These are phyloP conservation scores for Eudasyphora cyanicolor DNA, from an alignment of 2,888 invertebrate species.

Conservation along the genomic window DNA sequence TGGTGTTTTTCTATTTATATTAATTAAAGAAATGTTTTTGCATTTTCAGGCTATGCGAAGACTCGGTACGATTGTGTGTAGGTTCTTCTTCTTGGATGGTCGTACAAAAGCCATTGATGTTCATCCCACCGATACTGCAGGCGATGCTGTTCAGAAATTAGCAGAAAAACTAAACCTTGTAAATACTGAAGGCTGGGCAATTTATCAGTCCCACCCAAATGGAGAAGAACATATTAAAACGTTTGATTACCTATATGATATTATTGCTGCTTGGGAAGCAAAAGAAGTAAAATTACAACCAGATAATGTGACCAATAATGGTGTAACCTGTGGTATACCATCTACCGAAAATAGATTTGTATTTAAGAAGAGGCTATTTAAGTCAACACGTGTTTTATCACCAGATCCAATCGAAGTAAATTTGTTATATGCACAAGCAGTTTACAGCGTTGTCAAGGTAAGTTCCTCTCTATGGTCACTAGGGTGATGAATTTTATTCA, in stretches of 20 bases:
- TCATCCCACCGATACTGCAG: slow-evolving; percentile 95
- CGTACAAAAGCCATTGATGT: slow-evolving; percentile 97
- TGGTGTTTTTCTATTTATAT: no score
- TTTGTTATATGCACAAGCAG: slow-evolving; percentile 95
- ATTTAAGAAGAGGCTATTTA: slow-evolving; percentile 94
- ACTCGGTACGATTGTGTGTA: slow-evolving; percentile 94
- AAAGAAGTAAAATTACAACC: slow-evolving; percentile 83
- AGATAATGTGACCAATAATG: slow-evolving; percentile 81
- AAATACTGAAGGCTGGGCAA: slow-evolving; percentile 95
- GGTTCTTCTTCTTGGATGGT: slow-evolving; percentile 96
- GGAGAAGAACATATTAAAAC: slow-evolving; percentile 94
- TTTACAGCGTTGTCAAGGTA: slow-evolving; percentile 96
- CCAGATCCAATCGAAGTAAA: slow-evolving; percentile 98
- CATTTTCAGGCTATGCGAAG: slow-evolving; percentile 89
- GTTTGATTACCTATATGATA: slow-evolving; percentile 95
- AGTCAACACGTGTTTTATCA: slow-evolving; percentile 92
- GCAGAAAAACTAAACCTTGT: slow-evolving; percentile 93
- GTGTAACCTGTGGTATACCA: slow-evolving; percentile 85
- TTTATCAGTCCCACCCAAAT: slow-evolving; percentile 93
- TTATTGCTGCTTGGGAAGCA: slow-evolving; percentile 96
- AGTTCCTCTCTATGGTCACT: no score
- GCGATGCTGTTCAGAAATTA: slow-evolving; percentile 92
- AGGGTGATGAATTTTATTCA: no score
- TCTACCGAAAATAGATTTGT: slow-evolving; percentile 95
- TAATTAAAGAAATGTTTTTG: no score